Percentiles rank a stretch among this genome's conserved stretches.
Conservation (phyloP, 2,113 vertebrate genomes). For the Takifugu flavidus region DNA sequence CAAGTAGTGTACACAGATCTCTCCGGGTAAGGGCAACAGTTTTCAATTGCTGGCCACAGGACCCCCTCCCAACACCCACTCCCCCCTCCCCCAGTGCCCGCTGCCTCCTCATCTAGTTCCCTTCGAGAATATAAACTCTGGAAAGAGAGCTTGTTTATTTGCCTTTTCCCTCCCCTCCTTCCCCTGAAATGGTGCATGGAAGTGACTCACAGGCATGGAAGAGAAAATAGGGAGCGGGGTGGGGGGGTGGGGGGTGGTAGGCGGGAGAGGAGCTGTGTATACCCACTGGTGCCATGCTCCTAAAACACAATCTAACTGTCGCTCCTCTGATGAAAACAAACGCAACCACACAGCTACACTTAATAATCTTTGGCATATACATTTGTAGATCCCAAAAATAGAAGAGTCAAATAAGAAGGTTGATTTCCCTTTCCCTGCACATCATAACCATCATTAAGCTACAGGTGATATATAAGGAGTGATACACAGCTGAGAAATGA, state of each 20-base stretch:
- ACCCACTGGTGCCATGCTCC: conserved; percentile 39
- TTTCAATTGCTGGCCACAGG: conserved; percentile 67
- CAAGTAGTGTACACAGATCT: conserved; percentile 73
- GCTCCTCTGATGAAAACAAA: conserved; percentile 11
- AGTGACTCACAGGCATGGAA: conserved; percentile 67
- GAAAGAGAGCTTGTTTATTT: conserved; percentile 76
- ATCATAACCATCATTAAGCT: conserved; percentile 49
- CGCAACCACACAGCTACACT: neutral
- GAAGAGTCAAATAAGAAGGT: neutral
- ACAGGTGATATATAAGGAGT: conserved; percentile 53
- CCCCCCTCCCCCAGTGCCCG: neutral
- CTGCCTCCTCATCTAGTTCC: conserved; percentile 44
- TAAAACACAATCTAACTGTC: conserved; percentile 29
- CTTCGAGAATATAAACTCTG: conserved; percentile 71
- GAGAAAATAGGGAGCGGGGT: conserved; percentile 38
- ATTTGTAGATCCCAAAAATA: neutral
- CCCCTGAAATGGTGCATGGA: conserved; percentile 64
- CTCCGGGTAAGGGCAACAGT: conserved; percentile 72
- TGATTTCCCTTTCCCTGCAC: conserved; percentile 13
- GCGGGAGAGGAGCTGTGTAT: conserved; percentile 27
- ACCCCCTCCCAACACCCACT: conserved; percentile 2
- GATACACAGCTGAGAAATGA: conserved; percentile 17
- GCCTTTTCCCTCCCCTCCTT: conserved; percentile 62
- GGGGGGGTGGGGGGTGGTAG: conserved; percentile 10
- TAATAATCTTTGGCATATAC: neutral